These are phyloP conservation scores for Rhagonycha lutea DNA, from an alignment of 2,888 invertebrate genomes.

Conservation along the genomic window DNA sequence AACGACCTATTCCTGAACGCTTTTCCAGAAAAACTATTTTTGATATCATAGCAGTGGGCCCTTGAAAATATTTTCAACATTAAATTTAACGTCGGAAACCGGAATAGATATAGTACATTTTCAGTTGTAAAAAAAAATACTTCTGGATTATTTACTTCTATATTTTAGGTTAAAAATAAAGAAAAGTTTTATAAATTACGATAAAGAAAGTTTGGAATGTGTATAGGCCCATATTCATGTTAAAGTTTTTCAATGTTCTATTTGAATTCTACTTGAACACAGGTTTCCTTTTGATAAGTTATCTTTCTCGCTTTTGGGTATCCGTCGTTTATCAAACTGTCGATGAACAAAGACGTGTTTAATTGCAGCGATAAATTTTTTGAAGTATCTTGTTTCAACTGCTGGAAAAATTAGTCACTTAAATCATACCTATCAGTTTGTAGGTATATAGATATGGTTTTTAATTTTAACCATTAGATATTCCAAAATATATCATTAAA, in stretches of 20 bases:
- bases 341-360: constrained; percentile 4
- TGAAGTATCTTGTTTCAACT: background rate
- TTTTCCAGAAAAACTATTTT: background rate
- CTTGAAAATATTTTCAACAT: background rate
- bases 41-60: background rate
- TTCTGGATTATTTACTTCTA: background rate
- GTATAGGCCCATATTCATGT: background rate
- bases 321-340: constrained; percentile 3
- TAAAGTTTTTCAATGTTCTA: background rate
- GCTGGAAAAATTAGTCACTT: background rate
- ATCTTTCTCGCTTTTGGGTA: constrained; percentile 1
- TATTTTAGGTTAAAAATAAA: background rate
- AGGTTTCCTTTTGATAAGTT: constrained; percentile 2
- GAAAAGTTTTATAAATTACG: background rate
- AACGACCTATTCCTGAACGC: no score
- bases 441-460: background rate
- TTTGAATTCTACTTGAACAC: constrained; percentile 1
- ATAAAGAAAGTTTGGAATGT: background rate
- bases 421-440: background rate
- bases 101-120: background rate
- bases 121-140: background rate
- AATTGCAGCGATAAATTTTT: constrained; percentile 4
- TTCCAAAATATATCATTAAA: background rate
- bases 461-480: background rate
- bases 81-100: background rate